Base-by-base conservation (phyloP, 2,797 vertebrate species). In the Poecile montanus region DNA sequence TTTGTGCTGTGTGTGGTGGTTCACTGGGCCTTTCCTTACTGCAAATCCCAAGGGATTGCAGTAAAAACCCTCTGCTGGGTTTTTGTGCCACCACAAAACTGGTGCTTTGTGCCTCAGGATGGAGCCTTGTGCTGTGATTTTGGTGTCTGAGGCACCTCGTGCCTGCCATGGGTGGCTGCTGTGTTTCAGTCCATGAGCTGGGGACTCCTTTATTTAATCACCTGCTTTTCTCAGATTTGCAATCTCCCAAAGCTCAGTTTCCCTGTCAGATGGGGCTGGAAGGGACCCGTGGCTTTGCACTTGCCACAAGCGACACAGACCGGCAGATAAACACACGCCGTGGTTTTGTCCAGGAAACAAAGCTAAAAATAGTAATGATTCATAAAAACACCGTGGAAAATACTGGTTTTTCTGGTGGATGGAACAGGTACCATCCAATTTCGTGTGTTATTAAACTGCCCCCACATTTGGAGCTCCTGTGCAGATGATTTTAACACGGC, bases 381-480 rank as follows among this genome's bases (percentile, higher is more conserved):
- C 90, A 78, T 50, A 38, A 86, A 88, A 90, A 29, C 40, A 2
- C 42, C 1, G 2, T 66, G 94, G 83, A 94, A 94, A 94, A 50
- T 38, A 13, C 62, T 53, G 32, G 11, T 53, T 91, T 40, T 91
- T 53, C 36, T 90, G 67, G 77, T 73, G 77, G 66, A 42, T 53
- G 83, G 71, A 86, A 13, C 80, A 95, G 95, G 77, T 94, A 87
- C 23, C 81, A n/a, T 79, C 83, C 84, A 54, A 87, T 93, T 94
- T 36, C 6, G 30, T 66, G 6, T 90, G 86, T 48, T 79, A 3
- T 45, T 66, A 42, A 93, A 80, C 88, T 82, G 83, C 91, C 90
- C 74, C 72, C 91, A 53, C 53, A 1, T 57, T 85, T 23, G 22
- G 61, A 93, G 83, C 88, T 95, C 68, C 56, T n/a, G 73, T 58